These are phyloP conservation scores for Darwinula stevensoni DNA, from an alignment of 2,888 invertebrate genomes.

Conservation along the genomic window DNA sequence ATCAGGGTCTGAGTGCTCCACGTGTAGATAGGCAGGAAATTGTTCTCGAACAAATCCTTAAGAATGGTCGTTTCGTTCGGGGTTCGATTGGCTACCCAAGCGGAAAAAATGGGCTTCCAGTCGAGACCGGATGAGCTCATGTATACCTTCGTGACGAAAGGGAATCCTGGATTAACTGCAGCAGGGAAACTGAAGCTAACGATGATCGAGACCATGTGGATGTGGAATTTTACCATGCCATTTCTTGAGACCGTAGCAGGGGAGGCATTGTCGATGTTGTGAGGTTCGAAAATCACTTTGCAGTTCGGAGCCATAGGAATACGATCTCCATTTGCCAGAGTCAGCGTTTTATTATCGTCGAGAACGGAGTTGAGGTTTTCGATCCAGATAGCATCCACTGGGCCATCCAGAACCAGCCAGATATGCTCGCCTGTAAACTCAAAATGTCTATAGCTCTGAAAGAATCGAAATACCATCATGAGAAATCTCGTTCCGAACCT, in stretches of 20 bases:
- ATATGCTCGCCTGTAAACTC: constrained; percentile 36
- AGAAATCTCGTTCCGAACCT: constrained; percentile 16
- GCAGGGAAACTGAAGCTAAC: too few relatives aligned
- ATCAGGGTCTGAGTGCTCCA: constrained; percentile 58
- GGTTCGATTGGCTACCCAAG: constrained; percentile 34
- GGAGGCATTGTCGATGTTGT: constrained; percentile 89
- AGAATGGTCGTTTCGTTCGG: constrained; percentile 32
- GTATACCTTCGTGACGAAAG: constrained; percentile 28
- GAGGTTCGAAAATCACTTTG: constrained; percentile 87
- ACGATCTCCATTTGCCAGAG: constrained; percentile 79
- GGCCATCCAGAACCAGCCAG: constrained; percentile 83
- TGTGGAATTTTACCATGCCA: constrained; percentile 30
- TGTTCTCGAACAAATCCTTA: constrained; percentile 36
- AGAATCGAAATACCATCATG: not conserved
- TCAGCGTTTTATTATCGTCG: constrained; percentile 83
- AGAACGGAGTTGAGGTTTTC: constrained; percentile 89
- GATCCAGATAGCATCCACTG: constrained; percentile 93
- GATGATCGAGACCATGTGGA: not conserved
- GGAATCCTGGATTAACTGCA: not conserved
- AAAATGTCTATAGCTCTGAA: too few relatives aligned
- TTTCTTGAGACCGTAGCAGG: constrained; percentile 85
- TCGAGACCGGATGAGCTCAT: constrained; percentile 88
- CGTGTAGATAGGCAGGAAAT: constrained; percentile 37
- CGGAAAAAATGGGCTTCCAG: constrained; percentile 64
- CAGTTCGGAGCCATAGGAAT: constrained; percentile 76